phyloP scores from a whole-genome alignment of 1,140 invertebrate species.

The Pseudomyrmex concolor region DNA sequence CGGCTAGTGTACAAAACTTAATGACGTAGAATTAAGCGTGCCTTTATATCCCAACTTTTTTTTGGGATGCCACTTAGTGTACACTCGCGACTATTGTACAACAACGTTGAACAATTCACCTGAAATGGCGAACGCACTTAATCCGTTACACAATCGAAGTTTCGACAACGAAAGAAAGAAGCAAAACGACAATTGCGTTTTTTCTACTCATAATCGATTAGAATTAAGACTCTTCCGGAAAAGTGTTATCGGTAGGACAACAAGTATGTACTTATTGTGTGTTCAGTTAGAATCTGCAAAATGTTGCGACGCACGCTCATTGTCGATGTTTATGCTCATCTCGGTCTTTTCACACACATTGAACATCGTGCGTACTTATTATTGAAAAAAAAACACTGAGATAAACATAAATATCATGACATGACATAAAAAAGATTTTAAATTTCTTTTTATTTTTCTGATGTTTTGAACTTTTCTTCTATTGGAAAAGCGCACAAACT shows the following conservation, averaged over 20 bases:
- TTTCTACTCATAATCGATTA: neutral
- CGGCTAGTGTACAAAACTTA: slow-evolving; percentile 34
- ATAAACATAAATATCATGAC: too few species aligned
- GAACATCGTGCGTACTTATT: too few species aligned
- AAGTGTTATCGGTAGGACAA: neutral
- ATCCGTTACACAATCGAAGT: neutral
- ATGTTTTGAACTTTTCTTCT: too few species aligned
- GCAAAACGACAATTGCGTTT: neutral
- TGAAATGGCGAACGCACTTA: neutral
- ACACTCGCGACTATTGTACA: slow-evolving; percentile 11
- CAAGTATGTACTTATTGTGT: neutral
- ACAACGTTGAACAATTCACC: slow-evolving; percentile 2
- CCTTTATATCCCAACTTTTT: neutral
- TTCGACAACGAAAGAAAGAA: neutral
- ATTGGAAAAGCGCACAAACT: too few species aligned
- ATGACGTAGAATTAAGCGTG: slow-evolving; percentile 13
- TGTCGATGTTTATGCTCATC: too few species aligned
- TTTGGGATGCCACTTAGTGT: neutral
- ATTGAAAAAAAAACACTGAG: too few species aligned
- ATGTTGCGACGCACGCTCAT: too few species aligned
- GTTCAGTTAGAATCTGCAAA: neutral
- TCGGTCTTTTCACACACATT: too few species aligned
- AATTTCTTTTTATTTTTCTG: too few species aligned
- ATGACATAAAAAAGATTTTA: too few species aligned
- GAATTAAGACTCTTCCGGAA: neutral